Evolutionary conservation across 2,113 vertebrate genomes (phyloP).

Genomic region (Lontra canadensis): DNA sequence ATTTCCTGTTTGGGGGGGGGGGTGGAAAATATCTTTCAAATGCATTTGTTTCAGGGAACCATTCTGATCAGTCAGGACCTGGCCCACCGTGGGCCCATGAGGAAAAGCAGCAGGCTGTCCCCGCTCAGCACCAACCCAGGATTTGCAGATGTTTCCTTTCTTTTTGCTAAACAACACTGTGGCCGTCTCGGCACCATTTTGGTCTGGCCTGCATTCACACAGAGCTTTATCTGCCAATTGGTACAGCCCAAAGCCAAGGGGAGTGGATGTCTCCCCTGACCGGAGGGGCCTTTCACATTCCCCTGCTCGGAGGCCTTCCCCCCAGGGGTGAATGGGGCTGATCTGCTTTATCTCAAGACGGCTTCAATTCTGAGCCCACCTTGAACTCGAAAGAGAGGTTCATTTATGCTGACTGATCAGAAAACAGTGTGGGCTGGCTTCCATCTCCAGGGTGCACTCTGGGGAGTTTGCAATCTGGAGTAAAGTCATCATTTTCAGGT

Average conservation of each 20-base stretch:
- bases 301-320: slow-evolving; percentile 41
- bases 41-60: slow-evolving; percentile 68
- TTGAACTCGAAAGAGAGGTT: slow-evolving; percentile 65
- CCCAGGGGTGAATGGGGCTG: slow-evolving; percentile 24
- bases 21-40: slow-evolving; percentile 75
- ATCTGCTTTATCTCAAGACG: slow-evolving; percentile 77
- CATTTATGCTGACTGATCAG: slow-evolving; percentile 66
- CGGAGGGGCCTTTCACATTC: slow-evolving; percentile 52
- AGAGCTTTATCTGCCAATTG: slow-evolving; percentile 68
- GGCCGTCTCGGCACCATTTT: slow-evolving; percentile 74
- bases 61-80: slow-evolving; percentile 57
- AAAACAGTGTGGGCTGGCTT: slow-evolving; percentile 67
- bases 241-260: slow-evolving; percentile 67
- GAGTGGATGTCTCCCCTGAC: slow-evolving; percentile 57
- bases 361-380: slow-evolving; percentile 73
- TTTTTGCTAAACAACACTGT: slow-evolving; percentile 60
- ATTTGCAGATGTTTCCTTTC: slow-evolving; percentile 76
- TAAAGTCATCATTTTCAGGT: slow-evolving; percentile 57
- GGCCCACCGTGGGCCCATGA: slow-evolving; percentile 39
- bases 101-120: slow-evolving; percentile 69
- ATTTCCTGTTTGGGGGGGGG: slow-evolving; percentile 66
- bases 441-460: slow-evolving; percentile 44
- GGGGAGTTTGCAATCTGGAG: slow-evolving; percentile 60
- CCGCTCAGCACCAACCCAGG: slow-evolving; percentile 45
- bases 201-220: slow-evolving; percentile 66